Evolutionary conservation across 2,888 invertebrate genomes (phyloP), one percentile per base, ranked within the genome.

Genomic region (Thalpophila matura): DNA sequence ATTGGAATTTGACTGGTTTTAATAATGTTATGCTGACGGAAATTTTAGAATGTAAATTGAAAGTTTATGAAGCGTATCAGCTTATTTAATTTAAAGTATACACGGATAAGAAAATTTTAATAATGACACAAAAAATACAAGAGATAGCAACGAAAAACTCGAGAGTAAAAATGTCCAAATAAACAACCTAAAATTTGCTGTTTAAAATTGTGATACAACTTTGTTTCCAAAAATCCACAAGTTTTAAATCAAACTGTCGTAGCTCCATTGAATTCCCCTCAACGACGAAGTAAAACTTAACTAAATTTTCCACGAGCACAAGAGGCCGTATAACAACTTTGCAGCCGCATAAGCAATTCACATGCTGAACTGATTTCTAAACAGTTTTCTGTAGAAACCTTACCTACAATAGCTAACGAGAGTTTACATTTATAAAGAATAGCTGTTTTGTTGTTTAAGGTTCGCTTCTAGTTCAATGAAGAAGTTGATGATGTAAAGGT

Each of bases 311-410:
- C 29, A 51, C 12, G 14, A 27, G 22, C 22, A 47, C 14, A 51
- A 46, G 54, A 35, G 27, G 35, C 59, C 29, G 14, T 29, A 12
- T 46, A 68, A 69, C 56, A 68, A 57, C 31, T 61, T 50, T 7
- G 26, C 12, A 43, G 40, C 54, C 57, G 53, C 54, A 63, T 61
- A 54, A 68, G 40, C 38, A 43, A 57, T 62, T 68, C 64, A 72
- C 46, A 56, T 47, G 14, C 50, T 53, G 38, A 46, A 46, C 26
- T 45, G 38, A 53, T 53, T 65, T 55, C 24, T 57, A 16, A 60
- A 63, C 40, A 56, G 55, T 40, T 58, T 61, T 51, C 57, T 20
- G 55, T 57, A 14, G 49, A 72, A 74, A 69, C 46, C 67, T 58
- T 26, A 31, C 35, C 4, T 29, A 68, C 60, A 66, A 73, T 50